Conservation (phyloP, 2,113 vertebrate species). For the Apodemus sylvaticus region DNA sequence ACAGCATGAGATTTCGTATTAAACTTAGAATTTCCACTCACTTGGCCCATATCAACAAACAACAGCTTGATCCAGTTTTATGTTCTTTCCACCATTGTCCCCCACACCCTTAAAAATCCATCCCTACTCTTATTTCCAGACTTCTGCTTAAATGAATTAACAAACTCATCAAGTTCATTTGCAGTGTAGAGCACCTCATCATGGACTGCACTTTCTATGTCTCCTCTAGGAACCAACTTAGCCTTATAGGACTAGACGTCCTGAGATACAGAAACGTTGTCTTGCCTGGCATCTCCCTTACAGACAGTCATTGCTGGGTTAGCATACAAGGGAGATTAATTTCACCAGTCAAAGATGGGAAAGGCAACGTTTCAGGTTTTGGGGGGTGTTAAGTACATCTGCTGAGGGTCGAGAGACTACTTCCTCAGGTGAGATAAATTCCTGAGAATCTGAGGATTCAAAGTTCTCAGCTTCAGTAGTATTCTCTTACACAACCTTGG, state of each 20-base stretch:
- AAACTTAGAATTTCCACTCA: neutral
- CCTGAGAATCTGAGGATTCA: neutral
- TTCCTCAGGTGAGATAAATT: neutral
- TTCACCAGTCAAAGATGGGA: neutral
- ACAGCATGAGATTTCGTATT: neutral
- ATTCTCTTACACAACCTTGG: neutral
- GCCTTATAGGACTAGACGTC: neutral
- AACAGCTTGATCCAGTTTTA: too few relatives aligned
- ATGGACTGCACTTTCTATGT: neutral
- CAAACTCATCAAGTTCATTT: neutral
- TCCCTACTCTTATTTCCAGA: neutral
- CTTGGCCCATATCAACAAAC: neutral
- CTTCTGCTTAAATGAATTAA: too few relatives aligned
- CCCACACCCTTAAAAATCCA: neutral
- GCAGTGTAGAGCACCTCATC: neutral
- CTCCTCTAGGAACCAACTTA: neutral
- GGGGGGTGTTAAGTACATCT: neutral
- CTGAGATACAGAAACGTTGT: neutral
- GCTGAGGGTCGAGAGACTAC: neutral
- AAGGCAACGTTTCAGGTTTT: neutral
- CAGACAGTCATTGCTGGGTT: neutral
- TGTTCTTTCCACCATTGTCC: neutral
- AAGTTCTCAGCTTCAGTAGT: neutral
- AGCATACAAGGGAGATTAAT: neutral
- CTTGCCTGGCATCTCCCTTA: neutral